Conservation (phyloP, 2,797 vertebrate genomes). For the Taeniopygia guttata region DNA sequence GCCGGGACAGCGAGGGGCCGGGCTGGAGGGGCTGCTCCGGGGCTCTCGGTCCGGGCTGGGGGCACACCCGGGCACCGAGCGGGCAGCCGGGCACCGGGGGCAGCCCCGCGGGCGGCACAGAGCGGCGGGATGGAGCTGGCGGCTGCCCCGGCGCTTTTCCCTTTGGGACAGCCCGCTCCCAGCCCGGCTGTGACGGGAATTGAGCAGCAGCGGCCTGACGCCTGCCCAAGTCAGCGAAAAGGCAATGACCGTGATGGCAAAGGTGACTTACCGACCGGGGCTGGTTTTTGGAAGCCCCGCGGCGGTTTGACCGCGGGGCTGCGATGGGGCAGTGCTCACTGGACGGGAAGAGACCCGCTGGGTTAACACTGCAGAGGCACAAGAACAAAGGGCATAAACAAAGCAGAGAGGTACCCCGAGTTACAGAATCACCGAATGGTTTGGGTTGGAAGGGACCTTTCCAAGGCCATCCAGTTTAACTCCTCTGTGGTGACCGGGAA, state of each 20-base stretch:
- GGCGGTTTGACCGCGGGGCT: neutral
- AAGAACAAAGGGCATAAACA: neutral
- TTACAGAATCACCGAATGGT: neutral
- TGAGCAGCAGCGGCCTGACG: neutral
- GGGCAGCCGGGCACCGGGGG: too few species aligned
- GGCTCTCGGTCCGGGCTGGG: neutral
- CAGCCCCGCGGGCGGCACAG: neutral
- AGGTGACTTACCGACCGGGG: accelerated
- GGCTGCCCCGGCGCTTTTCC: neutral
- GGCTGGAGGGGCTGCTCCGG: neutral
- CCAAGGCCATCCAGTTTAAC: neutral
- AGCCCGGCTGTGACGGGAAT: neutral
- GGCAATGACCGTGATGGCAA: accelerated
- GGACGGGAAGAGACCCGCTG: neutral
- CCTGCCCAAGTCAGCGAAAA: neutral
- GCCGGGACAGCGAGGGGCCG: too few species aligned
- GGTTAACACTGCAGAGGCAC: accelerated
- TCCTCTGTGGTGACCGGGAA: neutral
- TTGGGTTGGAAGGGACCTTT: neutral
- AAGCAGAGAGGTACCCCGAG: neutral
- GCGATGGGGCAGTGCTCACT: accelerated
- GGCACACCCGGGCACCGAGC: neutral
- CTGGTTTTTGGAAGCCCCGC: neutral
- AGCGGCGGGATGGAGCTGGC: neutral
- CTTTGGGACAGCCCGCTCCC: neutral